Base-by-base conservation (phyloP, 1,140 invertebrate genomes). In the Samia ricini region DNA sequence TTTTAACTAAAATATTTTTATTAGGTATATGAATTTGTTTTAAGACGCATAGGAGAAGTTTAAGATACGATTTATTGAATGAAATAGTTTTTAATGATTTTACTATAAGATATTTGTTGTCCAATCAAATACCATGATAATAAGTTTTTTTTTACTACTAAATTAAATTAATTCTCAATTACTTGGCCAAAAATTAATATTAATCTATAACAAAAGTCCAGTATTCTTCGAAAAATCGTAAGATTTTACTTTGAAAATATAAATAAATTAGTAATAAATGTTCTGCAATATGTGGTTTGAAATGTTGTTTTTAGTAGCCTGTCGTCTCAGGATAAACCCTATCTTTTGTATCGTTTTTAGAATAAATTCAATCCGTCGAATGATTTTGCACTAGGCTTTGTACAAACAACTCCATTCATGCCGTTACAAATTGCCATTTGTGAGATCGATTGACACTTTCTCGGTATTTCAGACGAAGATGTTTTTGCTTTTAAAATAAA, bases 311-410 rank as follows among this genome's bases (percentile, higher is more conserved):
- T 82, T 82, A 72, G 77, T 56, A 67, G 65, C 68, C 65, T 68
- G 71, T 64, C 59, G 76, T 64, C 70, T 82, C 76, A 83, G 77
- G 79, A 81, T 76, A 76, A 81, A 79, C 74, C 12, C 3, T 42
- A 76, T 68, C 66, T 57, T 68, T 78, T 79, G 71, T 79, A 60
- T 60, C 59, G 61, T 61, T 66, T 69, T 66, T 62, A 56, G 55
- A 61, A 33, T 60, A 60, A 72, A 67, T 66, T 71, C 66, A 72
- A 71, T 69, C 69, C 63, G 42, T 26, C 24, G 54, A 24, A 63
- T 58, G 66, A 74, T 72, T 79, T 74, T 72, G 78, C 74, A 73
- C 64, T 63, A 65, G 68, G 62, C 61, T 66, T 74, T 78, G 61
- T 72, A 66, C 72, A 75, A 81, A 81, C 68, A 81, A 71, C 26